Evolutionary conservation across 2,113 vertebrate species (phyloP).

Genomic region (Scatophagus argus): DNA sequence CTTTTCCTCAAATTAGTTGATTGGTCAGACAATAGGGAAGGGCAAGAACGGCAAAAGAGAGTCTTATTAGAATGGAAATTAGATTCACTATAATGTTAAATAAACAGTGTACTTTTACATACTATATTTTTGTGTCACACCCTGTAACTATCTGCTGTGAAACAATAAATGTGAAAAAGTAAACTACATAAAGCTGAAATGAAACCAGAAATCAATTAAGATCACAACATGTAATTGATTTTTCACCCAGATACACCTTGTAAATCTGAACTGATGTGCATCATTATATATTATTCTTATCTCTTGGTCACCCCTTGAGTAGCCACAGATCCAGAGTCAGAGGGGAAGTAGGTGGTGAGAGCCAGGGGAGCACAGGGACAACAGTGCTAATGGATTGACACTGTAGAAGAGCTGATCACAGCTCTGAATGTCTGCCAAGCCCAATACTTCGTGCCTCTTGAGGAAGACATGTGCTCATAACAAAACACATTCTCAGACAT

Average conservation of each 20-base stretch:
- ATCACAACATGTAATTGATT: neutral
- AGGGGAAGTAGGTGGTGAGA: constrained; percentile 40
- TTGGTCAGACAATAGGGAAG: constrained; percentile 37
- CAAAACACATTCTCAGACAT: constrained; percentile 67
- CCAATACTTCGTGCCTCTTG: constrained; percentile 52
- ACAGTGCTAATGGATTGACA: constrained; percentile 71
- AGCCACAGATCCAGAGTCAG: constrained; percentile 8
- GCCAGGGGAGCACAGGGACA: constrained; percentile 28
- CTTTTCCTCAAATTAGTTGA: constrained; percentile 45
- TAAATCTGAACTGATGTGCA: constrained; percentile 14
- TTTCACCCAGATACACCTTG: neutral
- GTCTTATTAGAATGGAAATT: neutral
- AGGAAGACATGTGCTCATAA: constrained; percentile 68
- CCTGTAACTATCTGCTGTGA: neutral
- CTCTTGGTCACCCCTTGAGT: constrained; percentile 29
- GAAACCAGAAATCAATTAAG: neutral
- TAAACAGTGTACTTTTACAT: neutral
- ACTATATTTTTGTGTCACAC: neutral
- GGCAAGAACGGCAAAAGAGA: neutral
- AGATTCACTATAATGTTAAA: neutral
- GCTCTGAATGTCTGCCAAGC: constrained; percentile 50
- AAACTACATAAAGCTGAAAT: neutral
- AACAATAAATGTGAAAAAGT: neutral
- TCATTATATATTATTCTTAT: constrained; percentile 30
- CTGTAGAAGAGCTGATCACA: constrained; percentile 72